Conservation (phyloP, 2,113 vertebrate genomes). For the Halcyon malimbica region DNA sequence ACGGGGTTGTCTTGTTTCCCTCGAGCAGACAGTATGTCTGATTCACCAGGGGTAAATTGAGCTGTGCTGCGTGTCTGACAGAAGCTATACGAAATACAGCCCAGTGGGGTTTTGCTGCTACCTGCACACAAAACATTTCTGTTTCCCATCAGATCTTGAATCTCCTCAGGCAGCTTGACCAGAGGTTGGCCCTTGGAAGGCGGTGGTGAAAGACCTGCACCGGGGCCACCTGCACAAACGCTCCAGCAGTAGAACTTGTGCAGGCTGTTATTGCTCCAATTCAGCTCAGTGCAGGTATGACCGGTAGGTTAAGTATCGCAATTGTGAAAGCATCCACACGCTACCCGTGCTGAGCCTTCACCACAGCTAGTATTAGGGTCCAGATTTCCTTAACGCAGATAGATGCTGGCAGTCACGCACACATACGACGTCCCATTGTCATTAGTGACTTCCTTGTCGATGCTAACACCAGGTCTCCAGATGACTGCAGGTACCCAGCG, state of each 20-base stretch:
- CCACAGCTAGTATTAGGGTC: not conserved
- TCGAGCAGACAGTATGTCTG: not conserved
- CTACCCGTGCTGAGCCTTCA: not conserved
- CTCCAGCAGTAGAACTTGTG: not conserved
- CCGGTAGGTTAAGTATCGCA: not conserved
- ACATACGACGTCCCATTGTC: not conserved
- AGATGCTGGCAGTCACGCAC: not conserved
- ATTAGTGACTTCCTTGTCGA: not conserved
- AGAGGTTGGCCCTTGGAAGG: not conserved
- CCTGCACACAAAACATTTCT: not conserved
- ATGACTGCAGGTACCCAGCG: not conserved
- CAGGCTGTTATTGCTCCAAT: not conserved
- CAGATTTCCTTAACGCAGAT: not conserved
- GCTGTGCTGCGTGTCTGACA: not conserved
- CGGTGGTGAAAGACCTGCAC: accelerated
- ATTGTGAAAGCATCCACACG: not conserved
- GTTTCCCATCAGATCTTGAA: not conserved
- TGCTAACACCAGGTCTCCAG: not conserved
- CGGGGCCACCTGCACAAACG: accelerated
- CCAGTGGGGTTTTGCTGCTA: not conserved
- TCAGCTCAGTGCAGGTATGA: not conserved
- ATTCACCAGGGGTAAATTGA: not conserved
- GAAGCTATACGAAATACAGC: not conserved
- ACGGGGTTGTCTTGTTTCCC: not conserved
- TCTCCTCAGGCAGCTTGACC: not conserved